Evolutionary conservation across 2,113 vertebrate genomes (phyloP).

Genomic region (Manacus vitellinus): DNA sequence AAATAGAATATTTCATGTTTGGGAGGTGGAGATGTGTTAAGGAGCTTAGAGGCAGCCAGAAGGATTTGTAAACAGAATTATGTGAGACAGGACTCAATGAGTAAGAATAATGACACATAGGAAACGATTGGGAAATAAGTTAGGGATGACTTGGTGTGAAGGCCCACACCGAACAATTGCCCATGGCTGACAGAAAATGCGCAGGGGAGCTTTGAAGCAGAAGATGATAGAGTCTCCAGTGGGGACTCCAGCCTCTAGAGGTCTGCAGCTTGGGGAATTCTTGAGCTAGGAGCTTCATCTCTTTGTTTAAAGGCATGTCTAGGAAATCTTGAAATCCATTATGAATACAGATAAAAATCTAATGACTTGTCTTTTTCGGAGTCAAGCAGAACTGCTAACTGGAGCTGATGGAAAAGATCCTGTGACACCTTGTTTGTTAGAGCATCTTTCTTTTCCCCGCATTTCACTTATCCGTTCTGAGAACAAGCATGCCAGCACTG

Average conservation of each 20-base stretch:
- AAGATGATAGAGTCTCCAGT: fast-evolving
- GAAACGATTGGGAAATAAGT: neutral
- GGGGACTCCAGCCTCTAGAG: neutral
- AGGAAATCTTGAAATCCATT: neutral
- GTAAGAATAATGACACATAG: neutral
- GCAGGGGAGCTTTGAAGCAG: neutral
- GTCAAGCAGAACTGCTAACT: neutral
- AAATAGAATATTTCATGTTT: neutral
- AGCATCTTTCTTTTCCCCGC: neutral
- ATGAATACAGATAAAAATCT: neutral
- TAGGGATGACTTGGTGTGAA: neutral
- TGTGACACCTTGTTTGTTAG: neutral
- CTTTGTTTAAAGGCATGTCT: neutral
- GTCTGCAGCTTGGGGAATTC: neutral
- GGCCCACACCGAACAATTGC: neutral
- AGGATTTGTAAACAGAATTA: conserved; percentile 24
- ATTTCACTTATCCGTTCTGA: neutral
- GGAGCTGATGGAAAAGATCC: neutral
- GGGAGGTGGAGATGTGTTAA: neutral
- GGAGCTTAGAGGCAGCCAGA: neutral
- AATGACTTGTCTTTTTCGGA: neutral
- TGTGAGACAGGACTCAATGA: neutral
- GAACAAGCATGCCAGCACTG: neutral
- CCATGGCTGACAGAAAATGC: neutral
- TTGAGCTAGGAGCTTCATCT: neutral